phyloP scores from a whole-genome alignment of 2,797 vertebrate genomes.

The Platyrinchus mystaceus region DNA sequence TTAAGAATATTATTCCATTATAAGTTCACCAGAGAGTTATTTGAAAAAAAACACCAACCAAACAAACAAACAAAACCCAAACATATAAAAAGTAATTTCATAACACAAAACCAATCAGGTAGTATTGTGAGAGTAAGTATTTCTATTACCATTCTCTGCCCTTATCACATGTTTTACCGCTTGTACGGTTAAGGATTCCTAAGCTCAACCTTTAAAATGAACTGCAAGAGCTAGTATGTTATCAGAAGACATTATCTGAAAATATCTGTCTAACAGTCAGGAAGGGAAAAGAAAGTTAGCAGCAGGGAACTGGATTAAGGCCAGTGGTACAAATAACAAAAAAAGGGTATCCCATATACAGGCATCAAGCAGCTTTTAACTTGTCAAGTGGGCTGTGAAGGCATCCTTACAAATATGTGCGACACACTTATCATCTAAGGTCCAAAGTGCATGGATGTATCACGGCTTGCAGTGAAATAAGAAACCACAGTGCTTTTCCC shows the following conservation, averaged over 20 bases:
- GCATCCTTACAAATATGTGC: not conserved
- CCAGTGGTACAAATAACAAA: not conserved
- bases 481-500: not conserved
- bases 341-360: not conserved
- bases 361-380: not conserved
- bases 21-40: not conserved
- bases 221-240: not conserved
- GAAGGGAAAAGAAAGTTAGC: conserved; percentile 21
- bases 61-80: too few species aligned
- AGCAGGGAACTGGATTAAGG: conserved; percentile 31
- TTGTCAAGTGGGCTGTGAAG: not conserved
- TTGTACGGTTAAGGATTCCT: not conserved
- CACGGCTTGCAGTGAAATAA: not conserved
- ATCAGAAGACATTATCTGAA: conserved; percentile 20
- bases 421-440: not conserved
- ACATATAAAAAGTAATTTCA: not conserved
- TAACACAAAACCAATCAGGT: not conserved
- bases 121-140: not conserved
- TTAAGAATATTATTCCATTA: not conserved
- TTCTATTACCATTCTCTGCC: not conserved
- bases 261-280: not conserved
- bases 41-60: not conserved
- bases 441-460: not conserved
- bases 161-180: not conserved
- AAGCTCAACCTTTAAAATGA: not conserved